These are phyloP conservation scores for Formica aserva DNA, from an alignment of 2,888 invertebrate species.

Conservation along the genomic window DNA sequence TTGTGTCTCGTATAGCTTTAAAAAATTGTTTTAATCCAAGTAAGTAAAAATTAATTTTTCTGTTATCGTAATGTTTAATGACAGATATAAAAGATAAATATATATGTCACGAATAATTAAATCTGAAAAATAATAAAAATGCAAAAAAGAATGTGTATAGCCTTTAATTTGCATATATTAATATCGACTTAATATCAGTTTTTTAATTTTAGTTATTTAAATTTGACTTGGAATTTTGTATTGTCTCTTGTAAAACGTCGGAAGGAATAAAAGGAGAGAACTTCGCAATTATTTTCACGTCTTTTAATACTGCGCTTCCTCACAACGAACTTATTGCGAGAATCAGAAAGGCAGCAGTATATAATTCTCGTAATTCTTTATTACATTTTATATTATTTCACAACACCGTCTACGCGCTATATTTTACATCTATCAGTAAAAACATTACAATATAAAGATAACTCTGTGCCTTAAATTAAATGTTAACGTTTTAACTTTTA, in stretches of 20 bases:
- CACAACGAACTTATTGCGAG: background rate
- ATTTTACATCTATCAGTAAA: constrained; percentile 63
- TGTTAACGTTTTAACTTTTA: constrained; percentile 24
- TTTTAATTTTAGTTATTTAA: background rate
- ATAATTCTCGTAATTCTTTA: constrained; percentile 56
- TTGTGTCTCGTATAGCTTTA: background rate
- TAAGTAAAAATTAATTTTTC: background rate
- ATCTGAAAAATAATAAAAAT: background rate
- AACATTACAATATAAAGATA: constrained; percentile 67
- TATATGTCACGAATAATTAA: background rate
- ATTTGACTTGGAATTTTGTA: background rate
- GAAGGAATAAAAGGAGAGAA: background rate
- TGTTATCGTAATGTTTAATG: background rate
- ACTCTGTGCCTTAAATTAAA: constrained; percentile 63
- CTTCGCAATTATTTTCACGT: background rate
- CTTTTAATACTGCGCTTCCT: background rate
- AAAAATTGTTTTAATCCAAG: background rate
- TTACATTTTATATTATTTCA: constrained; percentile 58
- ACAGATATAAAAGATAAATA: background rate
- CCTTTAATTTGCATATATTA: background rate
- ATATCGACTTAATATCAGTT: background rate
- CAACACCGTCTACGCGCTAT: constrained; percentile 43
- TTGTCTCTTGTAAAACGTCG: background rate
- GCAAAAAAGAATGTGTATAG: background rate
- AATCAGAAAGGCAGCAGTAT: background rate